These are phyloP conservation scores for Lasioglossum villosulum DNA, from an alignment of 2,888 invertebrate genomes.

Conservation along the genomic window DNA sequence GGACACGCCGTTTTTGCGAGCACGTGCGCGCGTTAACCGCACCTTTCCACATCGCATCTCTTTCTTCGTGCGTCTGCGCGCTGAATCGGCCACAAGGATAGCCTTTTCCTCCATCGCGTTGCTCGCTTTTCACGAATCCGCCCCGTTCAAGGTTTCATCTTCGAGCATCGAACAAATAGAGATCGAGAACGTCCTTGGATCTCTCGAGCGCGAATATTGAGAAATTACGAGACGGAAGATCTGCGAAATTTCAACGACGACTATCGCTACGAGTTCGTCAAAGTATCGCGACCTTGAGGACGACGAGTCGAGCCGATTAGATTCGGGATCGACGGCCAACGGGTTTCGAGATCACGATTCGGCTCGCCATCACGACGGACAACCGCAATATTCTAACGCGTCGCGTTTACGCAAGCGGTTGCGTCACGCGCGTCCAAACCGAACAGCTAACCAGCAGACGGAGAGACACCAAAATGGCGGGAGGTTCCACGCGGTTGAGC, in stretches of 20 bases:
- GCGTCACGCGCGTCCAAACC: constrained; percentile 63
- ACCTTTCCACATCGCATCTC: neutral
- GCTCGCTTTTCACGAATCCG: no score
- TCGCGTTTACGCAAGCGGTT: constrained; percentile 73
- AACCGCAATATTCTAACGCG: constrained; percentile 58
- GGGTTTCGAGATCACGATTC: constrained; percentile 47
- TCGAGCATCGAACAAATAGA: neutral
- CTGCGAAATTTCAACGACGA: neutral
- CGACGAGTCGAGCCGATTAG: neutral
- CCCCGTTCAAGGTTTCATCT: neutral
- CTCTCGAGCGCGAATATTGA: neutral
- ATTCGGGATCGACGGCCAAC: constrained; percentile 26
- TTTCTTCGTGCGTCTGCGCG: neutral
- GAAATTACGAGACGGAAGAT: neutral
- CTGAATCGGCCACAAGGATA: neutral
- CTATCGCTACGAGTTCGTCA: neutral
- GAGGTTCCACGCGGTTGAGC: constrained; percentile 71
- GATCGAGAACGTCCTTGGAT: neutral
- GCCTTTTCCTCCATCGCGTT: neutral
- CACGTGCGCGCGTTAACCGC: constrained; percentile 40
- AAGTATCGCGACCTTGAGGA: constrained; percentile 22
- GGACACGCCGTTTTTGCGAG: constrained; percentile 69
- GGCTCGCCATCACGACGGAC: neutral
- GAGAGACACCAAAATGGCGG: constrained; percentile 79
- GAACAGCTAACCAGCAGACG: constrained; percentile 42